These are phyloP conservation scores for Odontocolon sp. DNA, from an alignment of 2,888 invertebrate genomes.

Conservation along the genomic window DNA sequence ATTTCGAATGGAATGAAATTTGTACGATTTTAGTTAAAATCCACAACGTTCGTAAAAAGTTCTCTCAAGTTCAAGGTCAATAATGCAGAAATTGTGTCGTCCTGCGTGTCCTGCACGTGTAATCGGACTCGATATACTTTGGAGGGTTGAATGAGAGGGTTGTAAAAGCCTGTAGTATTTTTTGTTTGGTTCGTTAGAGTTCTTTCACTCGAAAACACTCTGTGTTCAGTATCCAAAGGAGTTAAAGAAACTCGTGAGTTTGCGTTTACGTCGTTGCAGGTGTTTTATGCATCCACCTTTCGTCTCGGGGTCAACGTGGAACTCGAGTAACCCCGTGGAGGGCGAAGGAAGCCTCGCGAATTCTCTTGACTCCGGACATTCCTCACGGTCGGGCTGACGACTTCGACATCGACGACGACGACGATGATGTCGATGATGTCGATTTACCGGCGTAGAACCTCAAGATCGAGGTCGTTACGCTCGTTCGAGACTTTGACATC, in stretches of 20 bases:
- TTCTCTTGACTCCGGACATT: conserved; percentile 43
- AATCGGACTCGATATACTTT: neutral
- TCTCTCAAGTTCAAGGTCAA: conserved; percentile 16
- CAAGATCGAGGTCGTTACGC: conserved; percentile 63
- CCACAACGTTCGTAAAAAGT: neutral
- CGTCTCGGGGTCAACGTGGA: conserved; percentile 49
- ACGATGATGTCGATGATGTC: neutral
- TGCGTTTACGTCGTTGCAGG: neutral
- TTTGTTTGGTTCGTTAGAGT: neutral
- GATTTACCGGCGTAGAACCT: conserved; percentile 43
- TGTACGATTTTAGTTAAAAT: neutral
- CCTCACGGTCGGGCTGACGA: conserved; percentile 55
- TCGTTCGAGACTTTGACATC: conserved; percentile 42
- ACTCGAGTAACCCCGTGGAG: conserved; percentile 53
- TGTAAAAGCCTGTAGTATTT: conserved; percentile 6
- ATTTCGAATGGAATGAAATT: neutral
- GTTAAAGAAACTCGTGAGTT: neutral
- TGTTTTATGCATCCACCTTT: neutral
- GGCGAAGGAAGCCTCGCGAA: conserved; percentile 58
- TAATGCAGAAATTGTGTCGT: neutral
- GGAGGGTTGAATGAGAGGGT: conserved; percentile 25
- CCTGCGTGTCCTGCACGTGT: conserved; percentile 26
- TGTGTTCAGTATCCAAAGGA: neutral
- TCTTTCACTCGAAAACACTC: neutral
- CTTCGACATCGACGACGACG: conserved; percentile 26